Conservation (phyloP, 2,797 vertebrate genomes). For the Sebastes aleutianus region DNA sequence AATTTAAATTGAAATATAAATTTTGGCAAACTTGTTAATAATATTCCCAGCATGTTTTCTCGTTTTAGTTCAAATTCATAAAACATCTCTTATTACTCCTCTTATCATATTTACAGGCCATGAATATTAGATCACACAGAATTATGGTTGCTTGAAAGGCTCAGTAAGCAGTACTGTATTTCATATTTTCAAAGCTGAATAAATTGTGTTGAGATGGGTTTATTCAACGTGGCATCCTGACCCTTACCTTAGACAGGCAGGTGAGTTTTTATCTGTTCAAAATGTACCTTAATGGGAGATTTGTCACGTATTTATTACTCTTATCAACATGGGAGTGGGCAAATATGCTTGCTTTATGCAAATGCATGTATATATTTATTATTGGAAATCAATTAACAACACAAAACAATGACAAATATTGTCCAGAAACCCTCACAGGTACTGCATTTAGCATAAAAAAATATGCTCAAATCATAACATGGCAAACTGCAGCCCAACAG, state of each 20-base stretch:
- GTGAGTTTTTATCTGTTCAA: too few species aligned
- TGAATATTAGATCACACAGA: neutral
- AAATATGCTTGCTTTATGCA: too few species aligned
- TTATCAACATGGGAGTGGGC: too few species aligned
- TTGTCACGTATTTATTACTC: too few species aligned
- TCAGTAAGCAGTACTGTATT: neutral
- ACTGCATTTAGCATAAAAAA: too few species aligned
- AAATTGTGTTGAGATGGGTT: neutral
- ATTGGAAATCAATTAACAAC: too few species aligned
- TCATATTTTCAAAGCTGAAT: neutral
- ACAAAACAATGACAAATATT: too few species aligned
- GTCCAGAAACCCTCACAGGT: too few species aligned
- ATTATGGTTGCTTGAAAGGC: neutral
- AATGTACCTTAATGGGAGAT: too few species aligned
- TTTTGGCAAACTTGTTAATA: neutral
- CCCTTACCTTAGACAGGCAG: neutral
- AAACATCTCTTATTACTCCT: neutral
- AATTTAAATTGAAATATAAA: neutral
- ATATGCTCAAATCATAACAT: too few species aligned
- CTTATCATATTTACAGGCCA: neutral
- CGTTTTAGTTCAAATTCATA: neutral
- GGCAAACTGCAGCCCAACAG: accelerated
- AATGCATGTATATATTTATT: too few species aligned
- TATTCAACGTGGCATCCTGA: neutral
- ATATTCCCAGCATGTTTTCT: neutral